Evolutionary conservation across 2,113 vertebrate genomes (phyloP), one percentile per base, ranked within the genome.

Genomic region (Gasterosteus nipponicus): DNA sequence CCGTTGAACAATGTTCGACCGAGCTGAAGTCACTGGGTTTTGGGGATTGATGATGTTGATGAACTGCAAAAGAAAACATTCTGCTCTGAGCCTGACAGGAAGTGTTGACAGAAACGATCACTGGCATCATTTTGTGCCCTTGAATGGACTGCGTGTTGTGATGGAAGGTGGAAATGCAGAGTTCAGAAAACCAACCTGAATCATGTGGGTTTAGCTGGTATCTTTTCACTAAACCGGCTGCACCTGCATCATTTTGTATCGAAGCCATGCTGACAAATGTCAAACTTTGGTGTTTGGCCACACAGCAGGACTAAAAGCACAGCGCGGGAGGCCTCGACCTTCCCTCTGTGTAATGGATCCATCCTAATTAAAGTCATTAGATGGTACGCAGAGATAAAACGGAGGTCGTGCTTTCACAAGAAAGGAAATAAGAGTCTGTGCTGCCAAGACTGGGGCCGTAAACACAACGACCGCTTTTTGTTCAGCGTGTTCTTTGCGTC

Each of bases 171-270:
- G 33, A 86, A 86, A 92, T 89, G 84, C 56, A 77, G 53, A 69
- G 57, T 66, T 84, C 54, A 26, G 75, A 80, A 71, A 78, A 68
- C 54, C 76, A 54, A 69, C n/a, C 9, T 42, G 44, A 65, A 78
- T 89, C 75, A 87, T 83, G 81, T 80, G 82, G 85, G 84, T 49
- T 80, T 66, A 70, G 60, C 65, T 80, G 22, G 64, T 61, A 41
- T 80, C 57, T 89, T 85, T 86, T 82, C 54, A 81, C 29, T 15
- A 73, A 83, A 66, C 42, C 58, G 56, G 61, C 75, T 81, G 71
- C 83, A 90, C 87, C 87, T 88, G 84, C 75, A 74, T 60, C 22
- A 31, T 71, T 84, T 86, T 66, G 22, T 74, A 87, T 82, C 64
- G 61, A 77, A 61, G 80, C 54, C 7, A 12, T 63, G 39, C 35